phyloP scores from a whole-genome alignment of 2,888 invertebrate genomes.

The Ophioninae sp. region DNA sequence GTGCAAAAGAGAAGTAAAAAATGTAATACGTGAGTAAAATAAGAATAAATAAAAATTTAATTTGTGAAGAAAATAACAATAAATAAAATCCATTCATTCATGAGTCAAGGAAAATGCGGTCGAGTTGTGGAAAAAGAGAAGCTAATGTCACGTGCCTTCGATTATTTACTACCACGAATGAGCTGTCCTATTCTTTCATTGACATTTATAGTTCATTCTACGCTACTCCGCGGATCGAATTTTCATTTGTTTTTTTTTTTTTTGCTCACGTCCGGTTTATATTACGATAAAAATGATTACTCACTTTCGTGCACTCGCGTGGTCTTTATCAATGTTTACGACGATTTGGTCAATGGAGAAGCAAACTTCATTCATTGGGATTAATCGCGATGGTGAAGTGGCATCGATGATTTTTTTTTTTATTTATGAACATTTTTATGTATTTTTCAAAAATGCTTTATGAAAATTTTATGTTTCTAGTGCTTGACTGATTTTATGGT shows the following conservation, averaged over 20 bases:
- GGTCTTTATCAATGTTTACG: too few species aligned
- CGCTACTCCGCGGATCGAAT: not conserved
- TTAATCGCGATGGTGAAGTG: too few species aligned
- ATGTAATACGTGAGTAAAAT: not conserved
- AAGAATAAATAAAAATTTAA: conserved; percentile 56
- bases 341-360: too few species aligned
- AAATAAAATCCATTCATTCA: conserved; percentile 53
- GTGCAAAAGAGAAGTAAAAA: conserved; percentile 19
- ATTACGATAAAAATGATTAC: not conserved
- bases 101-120: conserved; percentile 15
- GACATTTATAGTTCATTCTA: not conserved
- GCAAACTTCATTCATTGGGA: too few species aligned
- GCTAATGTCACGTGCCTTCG: not conserved
- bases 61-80: not conserved
- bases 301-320: too few species aligned
- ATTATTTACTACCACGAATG: not conserved
- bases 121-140: conserved; percentile 30
- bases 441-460: too few species aligned
- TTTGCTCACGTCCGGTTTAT: not conserved
- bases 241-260: not conserved
- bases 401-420: too few species aligned
- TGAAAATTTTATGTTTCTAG: too few species aligned
- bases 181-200: conserved; percentile 31
- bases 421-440: too few species aligned
- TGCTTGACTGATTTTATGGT: too few species aligned